Conservation (phyloP, 2,888 invertebrate genomes). For the Eupithecia insigniata region DNA sequence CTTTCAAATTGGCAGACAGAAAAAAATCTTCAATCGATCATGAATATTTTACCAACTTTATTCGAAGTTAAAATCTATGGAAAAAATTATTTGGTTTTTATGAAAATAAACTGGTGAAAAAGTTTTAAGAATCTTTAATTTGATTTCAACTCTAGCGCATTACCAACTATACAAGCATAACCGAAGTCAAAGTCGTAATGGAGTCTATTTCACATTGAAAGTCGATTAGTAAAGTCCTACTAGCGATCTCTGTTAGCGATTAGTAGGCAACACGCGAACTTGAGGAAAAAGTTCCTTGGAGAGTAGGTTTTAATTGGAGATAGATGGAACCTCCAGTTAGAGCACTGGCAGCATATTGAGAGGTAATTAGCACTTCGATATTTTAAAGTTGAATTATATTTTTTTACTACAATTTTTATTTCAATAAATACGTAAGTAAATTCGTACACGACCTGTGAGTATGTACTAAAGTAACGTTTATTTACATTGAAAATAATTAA, state of each 20-base stretch:
- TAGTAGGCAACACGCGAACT: constrained; percentile 25
- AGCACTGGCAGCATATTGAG: constrained; percentile 1
- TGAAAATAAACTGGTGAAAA: neutral
- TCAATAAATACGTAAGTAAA: no score
- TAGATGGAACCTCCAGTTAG: constrained; percentile 10
- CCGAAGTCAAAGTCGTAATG: neutral
- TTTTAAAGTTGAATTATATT: neutral
- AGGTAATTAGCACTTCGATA: constrained; percentile 10
- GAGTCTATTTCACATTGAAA: neutral
- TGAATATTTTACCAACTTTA: constrained; percentile 25
- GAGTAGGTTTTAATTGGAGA: constrained; percentile 21
- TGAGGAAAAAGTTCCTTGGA: constrained; percentile 23
- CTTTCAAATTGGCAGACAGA: constrained; percentile 28
- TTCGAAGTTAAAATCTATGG: neutral
- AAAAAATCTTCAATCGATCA: constrained; percentile 25
- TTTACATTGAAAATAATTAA: no score
- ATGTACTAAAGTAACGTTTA: no score
- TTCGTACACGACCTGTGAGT: no score
- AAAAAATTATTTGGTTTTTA: neutral
- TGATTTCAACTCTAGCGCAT: neutral
- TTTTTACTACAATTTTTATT: neutral
- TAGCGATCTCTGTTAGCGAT: constrained; percentile 10
- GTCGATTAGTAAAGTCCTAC: neutral
- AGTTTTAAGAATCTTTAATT: neutral
- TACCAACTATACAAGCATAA: neutral